Percentiles rank a stretch among this genome's conserved stretches.
Conservation (phyloP, 53 echinoderm and acorn worm species). For the Zoroaster sp. region DNA sequence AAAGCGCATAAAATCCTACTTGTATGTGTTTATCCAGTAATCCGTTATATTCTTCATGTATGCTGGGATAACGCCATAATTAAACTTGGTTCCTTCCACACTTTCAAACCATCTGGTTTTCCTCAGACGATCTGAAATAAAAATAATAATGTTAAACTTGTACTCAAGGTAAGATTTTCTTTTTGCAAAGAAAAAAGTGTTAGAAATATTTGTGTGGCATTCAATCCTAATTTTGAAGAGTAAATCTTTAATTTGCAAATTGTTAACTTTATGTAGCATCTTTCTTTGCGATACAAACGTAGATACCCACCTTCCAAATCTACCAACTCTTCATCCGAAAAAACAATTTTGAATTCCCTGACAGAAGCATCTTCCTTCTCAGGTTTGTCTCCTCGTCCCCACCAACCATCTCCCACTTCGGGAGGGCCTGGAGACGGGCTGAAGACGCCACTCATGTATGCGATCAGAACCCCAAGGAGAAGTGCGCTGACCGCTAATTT, state of each 20-base stretch:
- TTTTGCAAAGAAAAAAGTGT: too few relatives aligned
- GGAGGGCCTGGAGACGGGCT: constrained; percentile 54
- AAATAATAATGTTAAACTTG: too few relatives aligned
- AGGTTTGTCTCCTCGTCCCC: constrained; percentile 71
- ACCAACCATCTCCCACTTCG: constrained; percentile 82
- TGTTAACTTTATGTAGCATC: background rate
- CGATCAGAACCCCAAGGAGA: background rate
- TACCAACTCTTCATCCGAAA: constrained; percentile 42
- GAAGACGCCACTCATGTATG: constrained; percentile 57
- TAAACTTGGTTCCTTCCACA: constrained; percentile 69
- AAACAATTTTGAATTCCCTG: constrained; percentile 60
- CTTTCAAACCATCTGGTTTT: constrained; percentile 72
- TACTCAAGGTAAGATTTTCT: too few relatives aligned
- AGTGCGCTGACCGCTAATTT: constrained; percentile 8
- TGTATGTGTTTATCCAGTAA: constrained; percentile 81
- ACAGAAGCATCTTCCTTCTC: constrained; percentile 64
- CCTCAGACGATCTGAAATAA: constrained; percentile 6
- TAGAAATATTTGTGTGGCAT: too few relatives aligned
- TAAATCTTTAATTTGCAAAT: too few relatives aligned
- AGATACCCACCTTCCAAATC: constrained; percentile 52
- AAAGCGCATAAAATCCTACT: constrained; percentile 34
- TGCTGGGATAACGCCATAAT: constrained; percentile 72
- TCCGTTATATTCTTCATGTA: constrained; percentile 78
- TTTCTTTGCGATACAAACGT: background rate
- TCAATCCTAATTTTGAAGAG: too few relatives aligned